phyloP scores from a whole-genome alignment of 2,113 vertebrate species.

The Gymnogyps californianus region DNA sequence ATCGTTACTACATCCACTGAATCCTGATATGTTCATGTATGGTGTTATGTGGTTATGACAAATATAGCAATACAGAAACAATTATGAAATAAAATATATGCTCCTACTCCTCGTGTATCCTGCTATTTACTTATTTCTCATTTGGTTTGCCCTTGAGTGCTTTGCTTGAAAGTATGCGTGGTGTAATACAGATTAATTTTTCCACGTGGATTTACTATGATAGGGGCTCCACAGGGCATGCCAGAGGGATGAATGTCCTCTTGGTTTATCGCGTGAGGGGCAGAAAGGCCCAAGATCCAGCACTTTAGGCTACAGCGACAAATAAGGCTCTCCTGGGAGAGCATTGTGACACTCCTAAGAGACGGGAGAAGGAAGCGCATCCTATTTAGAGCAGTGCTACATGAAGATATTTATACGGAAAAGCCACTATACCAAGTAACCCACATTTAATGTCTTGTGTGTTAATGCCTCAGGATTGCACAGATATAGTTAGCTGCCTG shows the following conservation, averaged over 20 bases:
- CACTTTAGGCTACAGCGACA: background rate
- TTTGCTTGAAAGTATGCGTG: background rate
- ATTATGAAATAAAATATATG: background rate
- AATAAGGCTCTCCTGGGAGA: background rate
- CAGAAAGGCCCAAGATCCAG: background rate
- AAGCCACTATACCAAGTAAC: background rate
- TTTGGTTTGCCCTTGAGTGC: background rate
- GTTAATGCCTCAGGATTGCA: background rate
- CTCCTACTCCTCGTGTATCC: background rate
- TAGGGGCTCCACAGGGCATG: background rate
- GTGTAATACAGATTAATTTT: background rate
- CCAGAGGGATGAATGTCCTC: background rate
- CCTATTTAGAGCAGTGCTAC: background rate
- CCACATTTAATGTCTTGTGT: background rate
- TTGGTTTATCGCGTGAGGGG: background rate
- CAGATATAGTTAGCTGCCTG: background rate
- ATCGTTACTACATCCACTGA: background rate
- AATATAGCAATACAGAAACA: background rate
- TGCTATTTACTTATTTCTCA: background rate
- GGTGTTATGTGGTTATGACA: background rate
- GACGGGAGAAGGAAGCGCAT: background rate
- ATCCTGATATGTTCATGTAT: background rate
- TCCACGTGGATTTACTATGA: background rate
- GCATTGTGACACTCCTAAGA: background rate
- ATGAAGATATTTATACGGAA: background rate